Percentiles rank a stretch among this genome's conserved stretches.
Conservation (phyloP, 1,140 invertebrate genomes). For the Drosophila ohnishii region DNA sequence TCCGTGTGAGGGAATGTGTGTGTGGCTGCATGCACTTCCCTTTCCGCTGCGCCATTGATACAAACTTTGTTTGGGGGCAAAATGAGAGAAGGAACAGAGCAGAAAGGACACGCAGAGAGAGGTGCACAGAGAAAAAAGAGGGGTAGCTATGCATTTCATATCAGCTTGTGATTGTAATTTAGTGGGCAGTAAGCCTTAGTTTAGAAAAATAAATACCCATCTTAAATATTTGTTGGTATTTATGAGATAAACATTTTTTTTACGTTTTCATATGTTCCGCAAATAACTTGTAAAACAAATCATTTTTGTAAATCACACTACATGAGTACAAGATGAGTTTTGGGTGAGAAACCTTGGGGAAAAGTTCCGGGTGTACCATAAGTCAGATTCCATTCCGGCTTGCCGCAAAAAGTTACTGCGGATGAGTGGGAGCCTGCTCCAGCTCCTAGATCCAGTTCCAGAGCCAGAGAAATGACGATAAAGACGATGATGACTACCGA, state of each 20-base stretch:
- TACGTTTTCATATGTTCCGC: neutral
- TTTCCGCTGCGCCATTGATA: slow-evolving; percentile 68
- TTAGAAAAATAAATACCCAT: neutral
- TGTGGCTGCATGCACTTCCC: slow-evolving; percentile 58
- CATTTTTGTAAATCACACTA: too few relatives aligned
- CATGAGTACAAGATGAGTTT: neutral
- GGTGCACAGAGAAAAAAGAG: neutral
- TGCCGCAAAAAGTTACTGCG: slow-evolving; percentile 34
- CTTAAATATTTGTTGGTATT: neutral
- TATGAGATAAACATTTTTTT: too few relatives aligned
- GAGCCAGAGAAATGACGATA: slow-evolving; percentile 24
- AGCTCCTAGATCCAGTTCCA: neutral
- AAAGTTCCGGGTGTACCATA: slow-evolving; percentile 36
- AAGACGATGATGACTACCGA: slow-evolving; percentile 43
- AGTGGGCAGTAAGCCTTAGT: neutral
- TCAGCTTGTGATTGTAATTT: neutral
- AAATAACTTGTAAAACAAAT: neutral
- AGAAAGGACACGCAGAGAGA: neutral
- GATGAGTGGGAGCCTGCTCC: slow-evolving; percentile 17
- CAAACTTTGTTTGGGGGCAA: slow-evolving; percentile 51
- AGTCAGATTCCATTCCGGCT: slow-evolving; percentile 70
- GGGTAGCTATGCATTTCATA: neutral
- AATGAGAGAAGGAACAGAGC: slow-evolving; percentile 22
- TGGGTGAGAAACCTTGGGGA: neutral
- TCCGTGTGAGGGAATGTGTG: neutral